These are phyloP conservation scores for Nothobranchius kuhntae DNA, from an alignment of 2,113 vertebrate species.

Conservation along the genomic window DNA sequence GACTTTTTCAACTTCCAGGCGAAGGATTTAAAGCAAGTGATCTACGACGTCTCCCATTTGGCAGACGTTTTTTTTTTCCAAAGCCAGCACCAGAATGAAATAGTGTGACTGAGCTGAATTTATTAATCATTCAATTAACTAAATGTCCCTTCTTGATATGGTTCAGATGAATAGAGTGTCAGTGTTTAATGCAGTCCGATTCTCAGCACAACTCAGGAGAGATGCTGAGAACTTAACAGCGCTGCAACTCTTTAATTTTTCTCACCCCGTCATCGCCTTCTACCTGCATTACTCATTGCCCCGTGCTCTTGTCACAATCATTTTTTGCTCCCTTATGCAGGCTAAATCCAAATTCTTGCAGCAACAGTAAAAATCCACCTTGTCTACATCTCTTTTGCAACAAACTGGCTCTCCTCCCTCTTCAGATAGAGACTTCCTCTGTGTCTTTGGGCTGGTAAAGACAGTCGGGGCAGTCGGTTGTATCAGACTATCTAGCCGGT, in stretches of 20 bases:
- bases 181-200: constrained; percentile 97
- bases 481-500: constrained; percentile 74
- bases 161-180: constrained; percentile 97
- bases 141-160: constrained; percentile 96
- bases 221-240: constrained; percentile 83
- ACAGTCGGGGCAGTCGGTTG: constrained; percentile 66
- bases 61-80: constrained; percentile 73
- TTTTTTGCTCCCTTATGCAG: constrained; percentile 44
- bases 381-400: constrained; percentile 10
- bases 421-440: constrained; percentile 43
- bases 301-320: constrained; percentile 33
- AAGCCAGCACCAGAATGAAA: constrained; percentile 83
- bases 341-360: constrained; percentile 10
- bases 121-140: constrained; percentile 99
- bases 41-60: constrained; percentile 65
- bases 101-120: constrained; percentile 98
- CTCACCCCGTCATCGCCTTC: constrained; percentile 34
- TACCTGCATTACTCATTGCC: constrained; percentile 60
- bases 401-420: constrained; percentile 6
- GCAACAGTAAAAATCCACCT: no score
- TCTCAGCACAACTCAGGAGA: constrained; percentile 85
- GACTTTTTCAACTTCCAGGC: constrained; percentile 26
- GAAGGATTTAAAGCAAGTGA: constrained; percentile 57
- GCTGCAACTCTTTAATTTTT: constrained; percentile 59
- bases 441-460: constrained; percentile 70